Evolutionary conservation across 2,888 invertebrate species (phyloP).

Genomic region (Pogonocherus hispidulus): DNA sequence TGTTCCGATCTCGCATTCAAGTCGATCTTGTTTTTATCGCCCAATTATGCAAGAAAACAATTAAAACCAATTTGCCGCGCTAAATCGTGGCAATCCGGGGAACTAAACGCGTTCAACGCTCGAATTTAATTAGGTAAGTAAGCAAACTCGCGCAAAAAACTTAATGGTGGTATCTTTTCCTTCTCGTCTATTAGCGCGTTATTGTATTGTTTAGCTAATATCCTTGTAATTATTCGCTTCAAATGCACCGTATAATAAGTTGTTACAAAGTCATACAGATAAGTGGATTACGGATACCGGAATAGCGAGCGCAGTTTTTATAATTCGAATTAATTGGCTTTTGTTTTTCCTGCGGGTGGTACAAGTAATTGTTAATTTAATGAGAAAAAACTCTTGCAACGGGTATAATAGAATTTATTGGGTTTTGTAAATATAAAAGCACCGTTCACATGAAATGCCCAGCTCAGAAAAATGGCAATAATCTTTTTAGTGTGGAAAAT

Average conservation of each 20-base stretch:
- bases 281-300: not conserved
- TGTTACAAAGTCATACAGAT: conserved; percentile 3
- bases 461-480: no score
- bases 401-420: no score
- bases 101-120: not conserved
- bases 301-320: not conserved
- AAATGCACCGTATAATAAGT: conserved; percentile 17
- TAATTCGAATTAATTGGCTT: not conserved
- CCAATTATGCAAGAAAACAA: conserved; percentile 28
- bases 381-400: no score
- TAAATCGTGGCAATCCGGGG: conserved; percentile 2
- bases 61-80: conserved; percentile 27
- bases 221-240: conserved; percentile 22
- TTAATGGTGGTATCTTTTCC: not conserved
- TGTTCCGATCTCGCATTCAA: not conserved
- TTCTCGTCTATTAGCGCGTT: conserved; percentile 5
- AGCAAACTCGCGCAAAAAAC: not conserved
- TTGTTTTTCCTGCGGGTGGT: not conserved
- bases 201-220: conserved; percentile 27
- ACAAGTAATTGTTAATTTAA: no score
- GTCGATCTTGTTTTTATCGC: conserved; percentile 1
- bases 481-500: no score
- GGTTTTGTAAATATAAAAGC: no score
- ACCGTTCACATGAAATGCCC: no score
- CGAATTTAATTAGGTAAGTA: conserved; percentile 4